phyloP scores from a whole-genome alignment of 2,113 vertebrate genomes.

The Petrocephalus microphthalmus region DNA sequence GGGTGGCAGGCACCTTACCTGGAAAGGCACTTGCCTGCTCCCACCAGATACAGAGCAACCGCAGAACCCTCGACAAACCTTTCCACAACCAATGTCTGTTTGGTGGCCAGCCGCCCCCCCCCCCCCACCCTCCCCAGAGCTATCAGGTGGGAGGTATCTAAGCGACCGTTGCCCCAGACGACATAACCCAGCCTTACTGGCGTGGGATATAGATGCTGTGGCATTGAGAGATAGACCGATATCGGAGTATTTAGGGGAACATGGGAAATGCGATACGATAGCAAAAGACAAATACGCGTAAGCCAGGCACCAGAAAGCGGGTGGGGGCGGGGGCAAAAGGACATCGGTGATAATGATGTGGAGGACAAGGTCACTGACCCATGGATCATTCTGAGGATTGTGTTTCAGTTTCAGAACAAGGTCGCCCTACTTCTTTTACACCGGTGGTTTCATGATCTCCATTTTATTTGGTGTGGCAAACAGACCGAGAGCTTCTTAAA shows the following conservation, averaged over 20 bases:
- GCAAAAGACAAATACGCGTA: conserved; percentile 34
- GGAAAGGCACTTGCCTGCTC: background rate
- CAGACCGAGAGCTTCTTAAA: conserved; percentile 39
- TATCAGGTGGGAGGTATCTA: background rate
- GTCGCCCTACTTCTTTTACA: conserved; percentile 45
- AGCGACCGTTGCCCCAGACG: background rate
- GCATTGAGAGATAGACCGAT: conserved; percentile 34
- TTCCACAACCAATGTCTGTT: background rate
- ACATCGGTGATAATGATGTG: conserved; percentile 37
- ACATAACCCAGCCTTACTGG: conserved; percentile 3
- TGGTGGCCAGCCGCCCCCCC: no score
- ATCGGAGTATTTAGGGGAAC: conserved; percentile 36
- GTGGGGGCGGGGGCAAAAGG: conserved; percentile 23
- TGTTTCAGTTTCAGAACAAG: conserved; percentile 45
- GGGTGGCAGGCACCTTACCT: background rate
- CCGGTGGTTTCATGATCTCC: conserved; percentile 45
- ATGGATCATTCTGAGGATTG: conserved; percentile 44
- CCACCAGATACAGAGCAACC: background rate
- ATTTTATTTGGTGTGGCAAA: conserved; percentile 46
- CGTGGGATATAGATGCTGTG: conserved; percentile 7
- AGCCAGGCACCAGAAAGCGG: conserved; percentile 11
- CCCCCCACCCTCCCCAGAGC: background rate
- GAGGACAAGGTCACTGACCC: conserved; percentile 47
- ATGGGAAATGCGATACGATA: conserved; percentile 34
- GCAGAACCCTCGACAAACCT: background rate